Conservation (phyloP, 64 coral and sea anemone species). For the Dendrophyllia cribrosa region DNA sequence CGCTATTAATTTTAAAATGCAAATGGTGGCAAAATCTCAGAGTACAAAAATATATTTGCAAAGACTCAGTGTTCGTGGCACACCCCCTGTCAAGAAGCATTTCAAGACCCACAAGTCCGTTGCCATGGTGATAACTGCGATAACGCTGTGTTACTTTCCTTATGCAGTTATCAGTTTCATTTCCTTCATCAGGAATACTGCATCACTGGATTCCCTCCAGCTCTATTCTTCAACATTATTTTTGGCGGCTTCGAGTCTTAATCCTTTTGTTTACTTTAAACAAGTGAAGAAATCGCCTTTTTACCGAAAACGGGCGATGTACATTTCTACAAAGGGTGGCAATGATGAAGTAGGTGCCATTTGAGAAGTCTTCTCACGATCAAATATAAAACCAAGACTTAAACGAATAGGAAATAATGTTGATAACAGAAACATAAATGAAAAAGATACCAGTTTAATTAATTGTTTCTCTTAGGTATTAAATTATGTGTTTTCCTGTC, state of each 20-base stretch:
- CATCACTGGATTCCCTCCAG: background rate
- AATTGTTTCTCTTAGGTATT: too few species aligned
- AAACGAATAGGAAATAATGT: too few species aligned
- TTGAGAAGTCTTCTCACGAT: too few species aligned
- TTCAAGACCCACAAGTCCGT: background rate
- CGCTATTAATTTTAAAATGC: background rate
- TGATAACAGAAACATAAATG: too few species aligned
- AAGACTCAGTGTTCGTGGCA: background rate
- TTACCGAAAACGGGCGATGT: background rate
- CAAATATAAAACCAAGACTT: too few species aligned
- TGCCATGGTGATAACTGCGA: background rate
- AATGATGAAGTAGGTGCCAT: too few species aligned
- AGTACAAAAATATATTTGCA: background rate
- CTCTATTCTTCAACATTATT: background rate
- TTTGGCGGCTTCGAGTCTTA: background rate
- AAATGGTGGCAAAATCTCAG: background rate
- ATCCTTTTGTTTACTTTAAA: constrained; percentile 6
- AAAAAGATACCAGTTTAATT: too few species aligned
- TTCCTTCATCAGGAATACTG: background rate
- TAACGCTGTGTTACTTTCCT: background rate
- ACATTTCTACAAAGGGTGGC: background rate
- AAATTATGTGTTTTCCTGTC: too few species aligned
- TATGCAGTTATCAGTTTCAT: background rate
- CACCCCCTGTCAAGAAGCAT: background rate
- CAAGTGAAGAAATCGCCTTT: background rate